These are phyloP conservation scores for Sander lucioperca DNA, from an alignment of 2,113 vertebrate genomes.

Conservation along the genomic window DNA sequence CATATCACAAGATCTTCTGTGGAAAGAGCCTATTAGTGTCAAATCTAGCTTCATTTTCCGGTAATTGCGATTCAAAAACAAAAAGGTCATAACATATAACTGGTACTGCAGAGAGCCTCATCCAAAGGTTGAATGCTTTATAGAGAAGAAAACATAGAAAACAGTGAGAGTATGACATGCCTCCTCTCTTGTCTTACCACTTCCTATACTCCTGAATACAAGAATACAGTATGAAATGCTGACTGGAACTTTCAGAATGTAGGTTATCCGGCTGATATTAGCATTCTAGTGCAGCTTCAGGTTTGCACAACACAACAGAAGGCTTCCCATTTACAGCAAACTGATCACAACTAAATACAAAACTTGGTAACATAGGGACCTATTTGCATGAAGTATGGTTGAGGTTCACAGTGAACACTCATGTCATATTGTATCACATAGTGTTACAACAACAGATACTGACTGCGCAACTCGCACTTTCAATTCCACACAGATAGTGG, in stretches of 20 bases:
- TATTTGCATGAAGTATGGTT: background rate
- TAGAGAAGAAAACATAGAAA: background rate
- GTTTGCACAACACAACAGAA: background rate
- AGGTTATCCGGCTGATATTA: constrained; percentile 42
- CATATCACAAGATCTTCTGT: constrained; percentile 2
- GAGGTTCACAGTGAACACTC: background rate
- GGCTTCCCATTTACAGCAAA: constrained; percentile 16
- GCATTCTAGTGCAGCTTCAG: constrained; percentile 13
- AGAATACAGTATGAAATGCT: constrained; percentile 12
- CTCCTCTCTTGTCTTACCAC: background rate
- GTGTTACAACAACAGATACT: constrained; percentile 7
- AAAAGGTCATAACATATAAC: background rate
- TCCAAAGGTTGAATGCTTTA: background rate
- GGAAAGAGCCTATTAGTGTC: background rate
- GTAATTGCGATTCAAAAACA: background rate
- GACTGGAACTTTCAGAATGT: constrained; percentile 42
- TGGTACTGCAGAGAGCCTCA: background rate
- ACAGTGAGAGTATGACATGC: background rate
- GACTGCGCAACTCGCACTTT: background rate
- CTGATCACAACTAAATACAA: background rate
- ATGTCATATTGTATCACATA: background rate
- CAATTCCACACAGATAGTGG: background rate
- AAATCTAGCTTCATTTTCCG: background rate
- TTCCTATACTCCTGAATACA: background rate
- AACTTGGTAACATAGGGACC: background rate